A percentile compares a stretch with the other conserved stretches of the same genome.
These are phyloP conservation scores for Rallus limicola DNA, from an alignment of 2,113 vertebrate species.

Conservation along the genomic window DNA sequence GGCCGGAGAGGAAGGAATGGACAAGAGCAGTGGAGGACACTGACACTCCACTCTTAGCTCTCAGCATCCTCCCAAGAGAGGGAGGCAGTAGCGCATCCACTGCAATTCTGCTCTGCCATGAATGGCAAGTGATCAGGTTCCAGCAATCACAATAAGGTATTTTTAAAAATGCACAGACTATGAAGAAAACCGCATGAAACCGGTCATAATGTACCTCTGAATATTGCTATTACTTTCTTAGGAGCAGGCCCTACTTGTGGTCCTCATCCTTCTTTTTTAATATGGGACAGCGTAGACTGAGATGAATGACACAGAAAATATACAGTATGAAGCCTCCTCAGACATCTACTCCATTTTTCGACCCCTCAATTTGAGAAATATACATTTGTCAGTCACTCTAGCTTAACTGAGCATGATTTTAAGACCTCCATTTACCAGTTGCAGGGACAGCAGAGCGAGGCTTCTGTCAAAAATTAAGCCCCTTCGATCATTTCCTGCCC, in stretches of 20 bases:
- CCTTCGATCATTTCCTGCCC: not conserved
- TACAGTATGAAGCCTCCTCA: not conserved
- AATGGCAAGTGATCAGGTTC: accelerated
- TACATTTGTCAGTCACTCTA: not conserved
- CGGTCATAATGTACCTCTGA: not conserved
- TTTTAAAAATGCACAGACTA: not conserved
- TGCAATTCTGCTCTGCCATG: not conserved
- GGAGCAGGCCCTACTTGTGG: not conserved
- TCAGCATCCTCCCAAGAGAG: not conserved
- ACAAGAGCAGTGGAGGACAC: not conserved
- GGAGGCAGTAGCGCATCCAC: accelerated
- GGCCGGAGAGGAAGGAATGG: not conserved
- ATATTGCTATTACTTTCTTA: not conserved
- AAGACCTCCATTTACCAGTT: not conserved
- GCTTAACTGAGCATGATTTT: not conserved
- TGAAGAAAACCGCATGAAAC: not conserved
- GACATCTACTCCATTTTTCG: not conserved
- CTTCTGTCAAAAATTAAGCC: not conserved
- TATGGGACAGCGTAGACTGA: not conserved
- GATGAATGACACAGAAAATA: not conserved
- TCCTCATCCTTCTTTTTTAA: not conserved
- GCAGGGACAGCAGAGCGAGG: not conserved
- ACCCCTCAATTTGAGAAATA: not conserved
- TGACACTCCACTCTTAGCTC: not conserved
- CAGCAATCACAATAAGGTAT: not conserved